These are phyloP conservation scores for Varecia variegata DNA, from an alignment of 2,797 vertebrate genomes.

Conservation along the genomic window DNA sequence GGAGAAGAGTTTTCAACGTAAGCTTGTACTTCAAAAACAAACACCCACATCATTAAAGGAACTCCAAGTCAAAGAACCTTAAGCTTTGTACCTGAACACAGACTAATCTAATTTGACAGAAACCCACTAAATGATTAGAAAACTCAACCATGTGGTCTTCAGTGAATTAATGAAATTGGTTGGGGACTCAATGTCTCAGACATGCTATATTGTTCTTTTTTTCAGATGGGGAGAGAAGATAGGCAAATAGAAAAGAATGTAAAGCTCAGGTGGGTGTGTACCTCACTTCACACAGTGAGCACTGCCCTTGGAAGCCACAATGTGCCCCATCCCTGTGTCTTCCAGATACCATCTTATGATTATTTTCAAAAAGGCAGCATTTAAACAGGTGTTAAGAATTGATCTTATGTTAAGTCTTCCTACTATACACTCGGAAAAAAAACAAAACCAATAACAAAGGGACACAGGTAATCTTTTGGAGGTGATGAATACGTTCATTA, in stretches of 20 bases:
- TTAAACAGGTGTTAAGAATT: not conserved
- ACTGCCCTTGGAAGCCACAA: not conserved
- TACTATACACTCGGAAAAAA: not conserved
- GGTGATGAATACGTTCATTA: not conserved
- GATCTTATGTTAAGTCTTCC: not conserved
- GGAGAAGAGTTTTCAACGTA: constrained; percentile 50
- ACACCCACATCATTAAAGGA: constrained; percentile 58
- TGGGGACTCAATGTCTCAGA: constrained; percentile 10
- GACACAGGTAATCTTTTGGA: not conserved
- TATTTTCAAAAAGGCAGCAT: not conserved
- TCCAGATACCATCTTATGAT: not conserved
- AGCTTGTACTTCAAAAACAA: constrained; percentile 46
- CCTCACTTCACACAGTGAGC: not conserved
- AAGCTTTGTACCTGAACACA: constrained; percentile 52
- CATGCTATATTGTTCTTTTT: constrained; percentile 20
- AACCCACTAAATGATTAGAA: constrained; percentile 67
- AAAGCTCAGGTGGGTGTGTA: not conserved
- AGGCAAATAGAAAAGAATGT: constrained; percentile 26
- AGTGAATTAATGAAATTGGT: constrained; percentile 32
- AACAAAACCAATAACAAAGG: not conserved
- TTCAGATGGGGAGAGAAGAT: not conserved
- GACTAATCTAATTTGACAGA: constrained; percentile 75
- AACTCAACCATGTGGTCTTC: constrained; percentile 48
- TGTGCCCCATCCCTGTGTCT: not conserved
- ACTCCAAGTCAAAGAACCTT: constrained; percentile 45